phyloP scores from a whole-genome alignment of 2,888 invertebrate species.

The Nymphalis c-album region DNA sequence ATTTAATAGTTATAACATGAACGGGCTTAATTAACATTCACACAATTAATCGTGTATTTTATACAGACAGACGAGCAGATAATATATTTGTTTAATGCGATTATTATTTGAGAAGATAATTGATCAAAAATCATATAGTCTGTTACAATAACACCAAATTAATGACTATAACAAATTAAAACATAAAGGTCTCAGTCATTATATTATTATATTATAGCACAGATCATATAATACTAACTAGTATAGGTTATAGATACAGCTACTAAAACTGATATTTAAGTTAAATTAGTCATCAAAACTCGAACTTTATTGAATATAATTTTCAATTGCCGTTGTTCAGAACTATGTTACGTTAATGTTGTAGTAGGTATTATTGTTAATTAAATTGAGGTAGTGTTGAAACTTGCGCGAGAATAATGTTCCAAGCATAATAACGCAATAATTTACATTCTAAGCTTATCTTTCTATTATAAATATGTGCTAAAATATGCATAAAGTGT shows the following conservation, averaged over 20 bases:
- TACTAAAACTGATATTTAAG: slow-evolving; percentile 1
- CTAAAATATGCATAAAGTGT: slow-evolving; percentile 1
- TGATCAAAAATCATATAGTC: no score
- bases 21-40: no score
- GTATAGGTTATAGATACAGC: not conserved
- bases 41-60: no score
- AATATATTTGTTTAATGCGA: no score
- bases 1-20: no score
- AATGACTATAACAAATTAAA: no score
- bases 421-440: slow-evolving; percentile 7
- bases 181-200: not conserved
- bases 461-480: slow-evolving; percentile 12
- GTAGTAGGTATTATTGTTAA: slow-evolving; percentile 12
- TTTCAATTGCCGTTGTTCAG: slow-evolving; percentile 3
- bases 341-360: slow-evolving; percentile 9
- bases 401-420: slow-evolving; percentile 9
- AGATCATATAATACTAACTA: no score
- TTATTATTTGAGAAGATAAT: no score
- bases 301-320: slow-evolving; percentile 5
- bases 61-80: no score
- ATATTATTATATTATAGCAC: not conserved
- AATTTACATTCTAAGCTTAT: slow-evolving; percentile 10
- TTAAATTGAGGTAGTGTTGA: slow-evolving; percentile 8
- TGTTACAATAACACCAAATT: no score
- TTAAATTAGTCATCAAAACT: slow-evolving; percentile 10